Percentiles rank a stretch among this genome's conserved stretches.
Conservation (phyloP, 2,113 vertebrate species). For the Aepyceros melampus region DNA sequence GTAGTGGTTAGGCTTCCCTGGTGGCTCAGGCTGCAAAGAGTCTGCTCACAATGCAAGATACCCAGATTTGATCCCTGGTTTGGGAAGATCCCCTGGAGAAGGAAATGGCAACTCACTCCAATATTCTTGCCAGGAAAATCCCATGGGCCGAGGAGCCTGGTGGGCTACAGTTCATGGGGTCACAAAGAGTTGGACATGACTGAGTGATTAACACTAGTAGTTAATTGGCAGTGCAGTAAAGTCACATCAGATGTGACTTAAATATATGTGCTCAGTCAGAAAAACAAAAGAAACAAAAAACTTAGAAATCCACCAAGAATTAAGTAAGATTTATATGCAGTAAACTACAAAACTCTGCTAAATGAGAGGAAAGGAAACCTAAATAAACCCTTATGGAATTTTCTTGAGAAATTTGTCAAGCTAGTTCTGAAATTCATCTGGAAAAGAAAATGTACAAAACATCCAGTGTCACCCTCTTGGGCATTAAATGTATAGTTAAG, state of each 20-base stretch:
- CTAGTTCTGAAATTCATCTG: not conserved
- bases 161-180: not conserved
- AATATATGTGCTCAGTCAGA: not conserved
- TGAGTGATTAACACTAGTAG: not conserved
- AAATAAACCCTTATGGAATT: not conserved
- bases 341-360: not conserved
- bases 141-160: not conserved
- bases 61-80: not conserved
- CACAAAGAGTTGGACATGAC: not conserved
- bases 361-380: not conserved
- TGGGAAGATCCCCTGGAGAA: not conserved
- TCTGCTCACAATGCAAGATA: not conserved
- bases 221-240: not conserved
- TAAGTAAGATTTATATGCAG: not conserved
- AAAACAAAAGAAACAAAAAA: not conserved
- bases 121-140: not conserved
- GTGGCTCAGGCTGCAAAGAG: not conserved
- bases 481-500: not conserved
- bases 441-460: not conserved
- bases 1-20: not conserved
- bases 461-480: not conserved
- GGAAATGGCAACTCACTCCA: not conserved
- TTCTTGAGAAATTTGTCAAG: not conserved
- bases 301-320: not conserved
- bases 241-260: not conserved